phyloP scores from a whole-genome alignment of 64 coral and sea anemone genomes.

The Hydrozoanthus tunicans region DNA sequence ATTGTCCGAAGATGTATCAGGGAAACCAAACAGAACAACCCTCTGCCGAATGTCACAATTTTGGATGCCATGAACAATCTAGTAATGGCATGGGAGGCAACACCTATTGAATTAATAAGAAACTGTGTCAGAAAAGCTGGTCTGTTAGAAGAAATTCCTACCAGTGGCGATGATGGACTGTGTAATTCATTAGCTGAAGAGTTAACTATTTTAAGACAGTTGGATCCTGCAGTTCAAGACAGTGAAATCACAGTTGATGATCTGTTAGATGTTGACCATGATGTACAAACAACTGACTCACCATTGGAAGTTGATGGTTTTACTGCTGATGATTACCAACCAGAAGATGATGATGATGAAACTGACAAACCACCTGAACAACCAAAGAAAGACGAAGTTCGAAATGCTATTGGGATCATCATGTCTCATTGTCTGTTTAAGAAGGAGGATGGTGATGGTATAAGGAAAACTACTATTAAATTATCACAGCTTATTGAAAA shows the following conservation, averaged over 20 bases:
- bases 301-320: not conserved
- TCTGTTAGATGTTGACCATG: not conserved
- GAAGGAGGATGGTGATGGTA: not conserved
- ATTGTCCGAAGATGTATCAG: not conserved
- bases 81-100: slow-evolving; percentile 1
- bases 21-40: not conserved
- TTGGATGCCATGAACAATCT: slow-evolving; percentile 25
- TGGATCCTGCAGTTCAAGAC: not conserved
- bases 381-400: not conserved
- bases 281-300: not conserved
- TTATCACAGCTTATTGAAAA: slow-evolving; percentile 21
- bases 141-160: not conserved
- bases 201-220: not conserved
- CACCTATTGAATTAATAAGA: not conserved
- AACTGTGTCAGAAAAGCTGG: slow-evolving; percentile 32
- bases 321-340: not conserved
- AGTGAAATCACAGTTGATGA: slow-evolving; percentile 2
- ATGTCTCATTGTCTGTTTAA: slow-evolving; percentile 25
- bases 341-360: not conserved
- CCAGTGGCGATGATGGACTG: not conserved
- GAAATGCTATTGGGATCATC: not conserved
- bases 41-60: slow-evolving; percentile 12
- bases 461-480: not conserved
- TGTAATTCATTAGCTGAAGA: not conserved
- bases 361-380: not conserved